Base-by-base conservation (phyloP, 2,113 vertebrate species). In the Progne subis region DNA sequence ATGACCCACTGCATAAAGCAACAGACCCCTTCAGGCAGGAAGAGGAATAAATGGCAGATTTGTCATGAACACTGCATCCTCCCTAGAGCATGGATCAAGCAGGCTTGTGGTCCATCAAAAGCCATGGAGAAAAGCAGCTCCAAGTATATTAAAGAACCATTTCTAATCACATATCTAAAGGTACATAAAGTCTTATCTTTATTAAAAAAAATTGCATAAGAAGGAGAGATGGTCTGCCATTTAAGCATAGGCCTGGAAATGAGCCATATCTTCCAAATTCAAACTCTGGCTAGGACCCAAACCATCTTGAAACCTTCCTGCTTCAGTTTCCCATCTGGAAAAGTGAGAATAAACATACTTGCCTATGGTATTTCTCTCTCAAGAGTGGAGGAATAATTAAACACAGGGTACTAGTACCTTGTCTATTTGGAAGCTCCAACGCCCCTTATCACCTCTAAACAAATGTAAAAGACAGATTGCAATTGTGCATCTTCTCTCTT, bases 331-430 rank as follows among this genome's bases (percentile, higher is more conserved):
- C 96, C 94, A 81, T 94, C 85, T 96, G 94, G 95, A 94, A 96
- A 96, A 96, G 93, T 95, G 96, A 95, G 93, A 96, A 96, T 97
- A 96, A 97, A 96, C 90, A 97, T 83, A 88, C 72, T 96, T 96
- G 94, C 95, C 90, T 95, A 95, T 52, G 3, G 86, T 96, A 93
- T 88, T 94, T 88, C 79, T 90, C 85, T 80, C 86, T 70, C 37
- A 80, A 90, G 56, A 88, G 46, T 59, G 25, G 5, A 90, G 49
- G 76, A 88, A 80, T 95, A 91, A 90, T 95, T 95, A 95, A 96
- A 90, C 32, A 68, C n/a, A 49, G 44, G 8, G 43, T 82, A 90
- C 70, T 50, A 61, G 53, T 86, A 69, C 53, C 72, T 67, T 59
- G 47, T 59, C 87, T 87, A 9, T 86, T 86, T 74, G 80, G 67